These are phyloP conservation scores for Agrochola lota DNA, from an alignment of 2,888 invertebrate species.

Conservation along the genomic window DNA sequence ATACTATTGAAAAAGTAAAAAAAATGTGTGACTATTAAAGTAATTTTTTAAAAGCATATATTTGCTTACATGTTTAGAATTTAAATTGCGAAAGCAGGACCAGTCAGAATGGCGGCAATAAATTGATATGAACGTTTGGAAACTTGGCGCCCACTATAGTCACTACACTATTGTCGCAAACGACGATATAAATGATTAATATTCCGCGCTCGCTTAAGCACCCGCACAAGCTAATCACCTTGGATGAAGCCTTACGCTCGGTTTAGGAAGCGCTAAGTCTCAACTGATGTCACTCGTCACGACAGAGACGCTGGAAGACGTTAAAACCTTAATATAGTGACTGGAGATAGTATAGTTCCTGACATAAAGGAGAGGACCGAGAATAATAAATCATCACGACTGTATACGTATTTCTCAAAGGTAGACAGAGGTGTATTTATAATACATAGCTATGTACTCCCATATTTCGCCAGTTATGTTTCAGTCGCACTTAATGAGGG, in stretches of 20 bases:
- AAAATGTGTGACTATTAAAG: neutral
- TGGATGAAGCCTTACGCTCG: neutral
- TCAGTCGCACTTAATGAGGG: neutral
- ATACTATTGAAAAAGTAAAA: neutral
- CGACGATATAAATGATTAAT: neutral
- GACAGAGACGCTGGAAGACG: conserved; percentile 15
- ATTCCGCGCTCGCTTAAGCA: neutral
- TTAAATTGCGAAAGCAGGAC: neutral
- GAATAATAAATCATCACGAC: neutral
- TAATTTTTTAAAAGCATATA: neutral
- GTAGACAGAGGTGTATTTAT: neutral
- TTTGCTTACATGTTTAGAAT: neutral
- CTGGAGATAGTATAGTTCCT: neutral
- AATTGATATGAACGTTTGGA: neutral
- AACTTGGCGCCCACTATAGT: neutral
- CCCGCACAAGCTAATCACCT: neutral
- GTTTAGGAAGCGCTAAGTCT: conserved; percentile 27
- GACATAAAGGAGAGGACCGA: neutral
- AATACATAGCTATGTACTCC: neutral
- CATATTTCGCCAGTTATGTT: neutral
- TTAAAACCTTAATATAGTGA: conserved; percentile 21
- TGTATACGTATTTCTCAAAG: neutral
- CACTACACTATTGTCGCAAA: neutral
- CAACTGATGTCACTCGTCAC: conserved; percentile 4
- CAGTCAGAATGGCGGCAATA: neutral